Conservation (phyloP, 1,140 invertebrate species). For the Xylocopa sonorina region DNA sequence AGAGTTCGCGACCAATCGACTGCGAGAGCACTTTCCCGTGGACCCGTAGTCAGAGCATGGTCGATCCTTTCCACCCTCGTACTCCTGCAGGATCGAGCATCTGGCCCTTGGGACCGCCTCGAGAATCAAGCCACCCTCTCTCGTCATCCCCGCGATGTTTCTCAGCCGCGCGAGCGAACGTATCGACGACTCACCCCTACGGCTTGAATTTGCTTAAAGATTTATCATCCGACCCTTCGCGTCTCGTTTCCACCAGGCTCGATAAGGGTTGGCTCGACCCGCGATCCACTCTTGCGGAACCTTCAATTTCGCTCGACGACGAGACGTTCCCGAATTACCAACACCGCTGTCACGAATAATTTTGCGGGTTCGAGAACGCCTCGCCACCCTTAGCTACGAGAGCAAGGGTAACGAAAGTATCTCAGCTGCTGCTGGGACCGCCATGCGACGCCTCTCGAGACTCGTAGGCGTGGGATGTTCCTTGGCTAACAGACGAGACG, state of each 20-base stretch:
- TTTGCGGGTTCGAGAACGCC: background rate
- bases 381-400: background rate
- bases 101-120: slow-evolving; percentile 27
- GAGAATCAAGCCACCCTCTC: slow-evolving; percentile 4
- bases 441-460: background rate
- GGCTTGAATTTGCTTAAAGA: slow-evolving; percentile 50
- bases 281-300: background rate
- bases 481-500: background rate
- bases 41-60: background rate
- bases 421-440: background rate
- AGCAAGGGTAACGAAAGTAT: slow-evolving; percentile 8
- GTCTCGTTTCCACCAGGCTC: background rate
- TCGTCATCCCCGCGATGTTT: slow-evolving; percentile 1
- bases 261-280: slow-evolving; percentile 17
- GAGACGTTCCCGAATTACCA: slow-evolving; percentile 1
- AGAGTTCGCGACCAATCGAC: slow-evolving; percentile 23
- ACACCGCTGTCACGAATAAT: slow-evolving; percentile 25
- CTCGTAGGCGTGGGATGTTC: slow-evolving; percentile 8
- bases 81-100: too few relatives aligned
- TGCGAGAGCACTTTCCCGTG: background rate
- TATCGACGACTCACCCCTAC: slow-evolving; percentile 8
- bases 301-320: slow-evolving; percentile 10
- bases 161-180: background rate
- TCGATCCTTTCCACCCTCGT: background rate
- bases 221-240: slow-evolving; percentile 47